phyloP scores from a whole-genome alignment of 2,797 vertebrate species.

The Oceanodroma leucorhoa region DNA sequence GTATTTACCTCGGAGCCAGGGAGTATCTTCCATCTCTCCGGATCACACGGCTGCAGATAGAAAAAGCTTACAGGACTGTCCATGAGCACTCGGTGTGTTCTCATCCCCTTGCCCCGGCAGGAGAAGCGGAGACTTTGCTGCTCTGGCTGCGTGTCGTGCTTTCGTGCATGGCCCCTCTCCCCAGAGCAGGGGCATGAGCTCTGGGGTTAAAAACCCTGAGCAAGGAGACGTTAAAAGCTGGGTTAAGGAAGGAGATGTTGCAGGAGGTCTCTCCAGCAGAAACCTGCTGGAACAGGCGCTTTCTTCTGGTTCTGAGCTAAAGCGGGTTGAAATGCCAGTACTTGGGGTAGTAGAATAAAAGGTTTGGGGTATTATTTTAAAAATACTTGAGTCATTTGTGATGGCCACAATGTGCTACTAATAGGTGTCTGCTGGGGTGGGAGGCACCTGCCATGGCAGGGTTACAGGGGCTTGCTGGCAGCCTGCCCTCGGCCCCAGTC shows the following conservation, averaged over 20 bases:
- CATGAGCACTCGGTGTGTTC: rapidly evolving
- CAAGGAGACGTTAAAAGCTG: not conserved
- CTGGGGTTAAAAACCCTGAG: not conserved
- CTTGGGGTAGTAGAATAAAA: not conserved
- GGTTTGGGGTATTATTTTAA: not conserved
- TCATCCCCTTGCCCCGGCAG: not conserved
- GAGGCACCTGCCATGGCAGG: not conserved
- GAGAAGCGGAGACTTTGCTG: not conserved
- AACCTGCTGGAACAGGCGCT: not conserved
- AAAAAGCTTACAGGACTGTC: not conserved
- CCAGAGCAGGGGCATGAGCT: not conserved
- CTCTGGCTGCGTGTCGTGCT: rapidly evolving
- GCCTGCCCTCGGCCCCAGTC: not conserved
- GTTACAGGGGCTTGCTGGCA: not conserved
- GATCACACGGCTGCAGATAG: not conserved
- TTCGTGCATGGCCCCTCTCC: not conserved
- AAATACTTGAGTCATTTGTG: not conserved
- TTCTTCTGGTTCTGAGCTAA: not conserved
- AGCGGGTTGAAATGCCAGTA: not conserved
- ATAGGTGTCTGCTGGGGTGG: not conserved
- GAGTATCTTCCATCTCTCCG: not conserved
- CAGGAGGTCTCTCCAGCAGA: not conserved
- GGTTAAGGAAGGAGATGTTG: not conserved
- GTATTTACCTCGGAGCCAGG: not conserved
- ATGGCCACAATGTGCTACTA: not conserved